Evolutionary conservation across 2,113 vertebrate species (phyloP).

Genomic region (Lynx canadensis): DNA sequence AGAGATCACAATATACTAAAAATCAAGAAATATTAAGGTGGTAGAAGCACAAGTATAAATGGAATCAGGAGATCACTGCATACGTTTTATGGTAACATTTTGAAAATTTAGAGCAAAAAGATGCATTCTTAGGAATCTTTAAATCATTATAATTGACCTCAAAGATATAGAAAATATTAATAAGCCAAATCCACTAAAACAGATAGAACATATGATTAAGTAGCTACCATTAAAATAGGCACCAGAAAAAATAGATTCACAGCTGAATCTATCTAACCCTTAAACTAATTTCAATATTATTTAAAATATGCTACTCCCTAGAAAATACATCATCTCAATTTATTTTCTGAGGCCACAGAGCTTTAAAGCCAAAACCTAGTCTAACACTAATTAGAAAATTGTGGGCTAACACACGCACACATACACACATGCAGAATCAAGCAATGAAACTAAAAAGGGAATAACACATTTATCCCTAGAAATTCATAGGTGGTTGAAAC

Average conservation of each 20-base stretch:
- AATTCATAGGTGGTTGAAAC: not conserved
- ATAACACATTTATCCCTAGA: not conserved
- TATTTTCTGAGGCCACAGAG: not conserved
- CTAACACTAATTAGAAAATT: not conserved
- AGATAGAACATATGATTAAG: not conserved
- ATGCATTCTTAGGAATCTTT: not conserved
- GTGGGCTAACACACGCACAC: not conserved
- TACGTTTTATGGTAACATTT: not conserved
- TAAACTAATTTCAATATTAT: not conserved
- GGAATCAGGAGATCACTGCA: not conserved
- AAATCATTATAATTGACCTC: not conserved
- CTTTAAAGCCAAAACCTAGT: not conserved
- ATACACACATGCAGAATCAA: not conserved
- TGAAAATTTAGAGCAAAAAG: not conserved
- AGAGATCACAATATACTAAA: not conserved
- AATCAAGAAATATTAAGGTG: not conserved
- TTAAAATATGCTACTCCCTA: not conserved
- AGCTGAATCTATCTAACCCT: not conserved
- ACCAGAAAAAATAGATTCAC: not conserved
- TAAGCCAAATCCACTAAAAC: not conserved
- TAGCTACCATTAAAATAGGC: not conserved
- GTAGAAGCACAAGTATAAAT: not conserved
- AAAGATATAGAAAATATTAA: not conserved
- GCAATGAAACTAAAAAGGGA: not conserved
- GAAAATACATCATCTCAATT: slow-evolving; percentile 1